Evolutionary conservation across 2,797 vertebrate genomes (phyloP).

Genomic region (Chrosomus eos): DNA sequence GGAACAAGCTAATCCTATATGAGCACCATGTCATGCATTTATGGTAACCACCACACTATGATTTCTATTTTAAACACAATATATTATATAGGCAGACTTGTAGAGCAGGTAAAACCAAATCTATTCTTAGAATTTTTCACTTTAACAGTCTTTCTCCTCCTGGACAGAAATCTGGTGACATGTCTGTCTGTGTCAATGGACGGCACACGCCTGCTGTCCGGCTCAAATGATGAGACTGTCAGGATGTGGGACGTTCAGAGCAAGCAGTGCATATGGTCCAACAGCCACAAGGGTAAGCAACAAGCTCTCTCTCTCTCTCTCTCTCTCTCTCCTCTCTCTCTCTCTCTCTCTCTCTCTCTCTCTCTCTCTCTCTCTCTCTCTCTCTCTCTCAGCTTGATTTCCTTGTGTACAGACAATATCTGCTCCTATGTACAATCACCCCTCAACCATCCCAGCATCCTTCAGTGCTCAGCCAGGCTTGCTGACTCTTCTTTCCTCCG

Average conservation of each 20-base stretch:
- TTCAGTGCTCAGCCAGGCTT: slow-evolving; percentile 47
- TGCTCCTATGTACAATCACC: slow-evolving; percentile 10
- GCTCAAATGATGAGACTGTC: slow-evolving; percentile 92
- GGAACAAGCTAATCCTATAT: neutral
- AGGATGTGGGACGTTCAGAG: slow-evolving; percentile 94
- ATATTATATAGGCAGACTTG: neutral
- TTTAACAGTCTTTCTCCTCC: neutral
- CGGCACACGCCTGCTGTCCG: slow-evolving; percentile 88
- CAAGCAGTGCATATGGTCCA: slow-evolving; percentile 90
- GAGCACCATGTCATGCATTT: neutral
- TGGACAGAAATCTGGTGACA: slow-evolving; percentile 87
- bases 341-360: neutral
- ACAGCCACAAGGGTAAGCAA: slow-evolving; percentile 89
- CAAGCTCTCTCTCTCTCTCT: neutral
- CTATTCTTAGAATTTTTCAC: neutral
- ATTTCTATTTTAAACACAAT: neutral
- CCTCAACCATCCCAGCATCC: slow-evolving; percentile 18
- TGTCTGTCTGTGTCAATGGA: slow-evolving; percentile 94
- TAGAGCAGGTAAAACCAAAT: neutral
- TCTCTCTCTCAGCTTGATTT: neutral
- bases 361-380: neutral
- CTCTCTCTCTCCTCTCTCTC: slow-evolving; percentile 1
- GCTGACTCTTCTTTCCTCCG: slow-evolving; percentile 12
- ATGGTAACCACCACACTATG: neutral
- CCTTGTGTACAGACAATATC: neutral